These are phyloP conservation scores for Malachius bipustulatus DNA, from an alignment of 2,888 invertebrate species.

Conservation along the genomic window DNA sequence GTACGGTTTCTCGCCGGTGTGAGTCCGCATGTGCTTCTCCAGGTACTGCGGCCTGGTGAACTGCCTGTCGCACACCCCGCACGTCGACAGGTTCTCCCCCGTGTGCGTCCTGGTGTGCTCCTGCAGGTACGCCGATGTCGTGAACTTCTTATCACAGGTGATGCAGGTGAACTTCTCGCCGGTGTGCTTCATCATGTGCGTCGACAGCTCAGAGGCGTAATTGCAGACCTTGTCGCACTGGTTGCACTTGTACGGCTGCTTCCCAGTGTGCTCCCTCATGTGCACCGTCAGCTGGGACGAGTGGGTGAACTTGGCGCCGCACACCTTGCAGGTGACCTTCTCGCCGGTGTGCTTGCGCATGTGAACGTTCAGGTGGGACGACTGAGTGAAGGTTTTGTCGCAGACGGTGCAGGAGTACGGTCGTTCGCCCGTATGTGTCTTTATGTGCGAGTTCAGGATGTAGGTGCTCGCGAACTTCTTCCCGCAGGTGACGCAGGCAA, in stretches of 20 bases:
- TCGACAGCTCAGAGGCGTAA: conserved; percentile 26
- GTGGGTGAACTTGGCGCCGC: conserved; percentile 28
- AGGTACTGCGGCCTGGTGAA: conserved; percentile 45
- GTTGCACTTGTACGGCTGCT: conserved; percentile 29
- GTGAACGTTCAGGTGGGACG: conserved; percentile 46
- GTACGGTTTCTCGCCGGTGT: conserved; percentile 38
- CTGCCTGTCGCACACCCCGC: conserved; percentile 35
- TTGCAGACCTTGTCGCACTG: conserved; percentile 29
- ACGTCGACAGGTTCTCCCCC: conserved; percentile 37
- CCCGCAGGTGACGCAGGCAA: conserved; percentile 29
- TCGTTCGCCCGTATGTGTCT: conserved; percentile 50
- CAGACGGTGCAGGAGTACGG: conserved; percentile 46
- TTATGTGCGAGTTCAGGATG: conserved; percentile 46
- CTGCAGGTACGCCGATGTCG: conserved; percentile 31
- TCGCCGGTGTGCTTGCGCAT: conserved; percentile 48
- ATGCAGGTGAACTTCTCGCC: conserved; percentile 28
- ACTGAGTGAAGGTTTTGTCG: conserved; percentile 48
- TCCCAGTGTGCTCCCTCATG: conserved; percentile 31
- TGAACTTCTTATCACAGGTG: conserved; percentile 33
- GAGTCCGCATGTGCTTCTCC: conserved; percentile 39
- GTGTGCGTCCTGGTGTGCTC: conserved; percentile 30
- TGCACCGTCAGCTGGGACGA: conserved; percentile 31
- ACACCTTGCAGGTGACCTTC: conserved; percentile 30
- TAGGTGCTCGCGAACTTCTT: conserved; percentile 48
- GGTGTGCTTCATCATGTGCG: conserved; percentile 28